Percentiles rank a stretch among this genome's conserved stretches.
These are phyloP conservation scores for Amiota minor DNA, from an alignment of 2,888 invertebrate genomes.

Conservation along the genomic window DNA sequence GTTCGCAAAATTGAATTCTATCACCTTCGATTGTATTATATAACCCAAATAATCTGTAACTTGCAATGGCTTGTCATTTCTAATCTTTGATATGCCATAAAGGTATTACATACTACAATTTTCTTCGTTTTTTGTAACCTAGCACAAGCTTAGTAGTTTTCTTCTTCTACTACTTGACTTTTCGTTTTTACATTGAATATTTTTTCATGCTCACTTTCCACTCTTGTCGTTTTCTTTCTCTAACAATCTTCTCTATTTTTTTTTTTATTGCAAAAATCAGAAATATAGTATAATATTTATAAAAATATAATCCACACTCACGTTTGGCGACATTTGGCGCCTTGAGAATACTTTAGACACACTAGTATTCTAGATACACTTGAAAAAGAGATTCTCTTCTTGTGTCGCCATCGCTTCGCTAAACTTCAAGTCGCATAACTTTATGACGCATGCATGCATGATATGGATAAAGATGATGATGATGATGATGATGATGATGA, in stretches of 20 bases:
- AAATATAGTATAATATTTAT: conserved; percentile 2
- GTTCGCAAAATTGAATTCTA: too few relatives aligned
- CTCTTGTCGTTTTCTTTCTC: not conserved
- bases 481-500: too few relatives aligned
- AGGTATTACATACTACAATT: too few relatives aligned
- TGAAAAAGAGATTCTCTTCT: not conserved
- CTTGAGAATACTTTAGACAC: not conserved
- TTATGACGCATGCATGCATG: conserved; percentile 13
- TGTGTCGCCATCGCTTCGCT: not conserved
- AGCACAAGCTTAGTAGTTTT: too few relatives aligned
- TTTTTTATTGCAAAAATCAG: not conserved
- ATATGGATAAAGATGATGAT: too few relatives aligned
- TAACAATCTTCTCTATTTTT: not conserved
- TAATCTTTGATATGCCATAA: too few relatives aligned
- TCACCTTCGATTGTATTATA: too few relatives aligned
- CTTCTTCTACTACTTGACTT: not conserved
- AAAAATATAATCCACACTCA: conserved; percentile 13
- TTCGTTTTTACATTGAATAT: not conserved
- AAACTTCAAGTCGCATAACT: not conserved
- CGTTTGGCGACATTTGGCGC: conserved; percentile 24
- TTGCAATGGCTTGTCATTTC: too few relatives aligned
- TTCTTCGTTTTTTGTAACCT: too few relatives aligned
- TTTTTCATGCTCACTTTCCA: not conserved
- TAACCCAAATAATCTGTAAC: too few relatives aligned
- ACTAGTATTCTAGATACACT: not conserved